These are phyloP conservation scores for Omphaloscelis lunosa DNA, from an alignment of 2,888 invertebrate species.

Conservation along the genomic window DNA sequence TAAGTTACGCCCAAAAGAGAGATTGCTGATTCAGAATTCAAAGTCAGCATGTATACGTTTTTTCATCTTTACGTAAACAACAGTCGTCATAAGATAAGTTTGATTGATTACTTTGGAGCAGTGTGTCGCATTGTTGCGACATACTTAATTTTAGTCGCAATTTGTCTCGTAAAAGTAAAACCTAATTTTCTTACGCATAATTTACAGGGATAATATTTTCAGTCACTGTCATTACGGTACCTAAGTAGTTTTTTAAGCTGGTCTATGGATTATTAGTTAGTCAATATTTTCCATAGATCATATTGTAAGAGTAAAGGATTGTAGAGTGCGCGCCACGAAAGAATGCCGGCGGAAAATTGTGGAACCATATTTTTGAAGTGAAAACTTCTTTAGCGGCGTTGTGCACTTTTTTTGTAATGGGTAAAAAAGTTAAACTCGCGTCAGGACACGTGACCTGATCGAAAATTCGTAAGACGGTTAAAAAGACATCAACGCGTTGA, in stretches of 20 bases:
- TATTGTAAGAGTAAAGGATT: neutral
- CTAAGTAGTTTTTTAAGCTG: neutral
- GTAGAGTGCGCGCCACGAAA: too few relatives aligned
- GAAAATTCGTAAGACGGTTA: too few relatives aligned
- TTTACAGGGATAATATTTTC: neutral
- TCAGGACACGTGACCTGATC: too few relatives aligned
- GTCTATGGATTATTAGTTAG: neutral
- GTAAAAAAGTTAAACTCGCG: too few relatives aligned
- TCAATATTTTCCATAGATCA: neutral
- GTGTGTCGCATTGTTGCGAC: conserved; percentile 26
- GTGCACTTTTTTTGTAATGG: too few relatives aligned
- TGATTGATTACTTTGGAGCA: conserved; percentile 34
- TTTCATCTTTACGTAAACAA: conserved; percentile 3
- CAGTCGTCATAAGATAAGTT: conserved; percentile 18
- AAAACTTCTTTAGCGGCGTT: too few relatives aligned
- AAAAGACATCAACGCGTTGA: too few relatives aligned
- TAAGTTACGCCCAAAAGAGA: neutral
- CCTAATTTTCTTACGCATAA: too few relatives aligned
- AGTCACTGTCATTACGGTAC: neutral
- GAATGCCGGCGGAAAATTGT: too few relatives aligned
- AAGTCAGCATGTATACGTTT: neutral
- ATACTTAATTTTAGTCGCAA: conserved; percentile 24
- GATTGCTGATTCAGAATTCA: neutral
- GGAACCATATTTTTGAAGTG: too few relatives aligned
- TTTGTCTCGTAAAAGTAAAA: neutral